phyloP scores from a whole-genome alignment of 2,888 invertebrate genomes.

The Eumerus sabulonum region DNA sequence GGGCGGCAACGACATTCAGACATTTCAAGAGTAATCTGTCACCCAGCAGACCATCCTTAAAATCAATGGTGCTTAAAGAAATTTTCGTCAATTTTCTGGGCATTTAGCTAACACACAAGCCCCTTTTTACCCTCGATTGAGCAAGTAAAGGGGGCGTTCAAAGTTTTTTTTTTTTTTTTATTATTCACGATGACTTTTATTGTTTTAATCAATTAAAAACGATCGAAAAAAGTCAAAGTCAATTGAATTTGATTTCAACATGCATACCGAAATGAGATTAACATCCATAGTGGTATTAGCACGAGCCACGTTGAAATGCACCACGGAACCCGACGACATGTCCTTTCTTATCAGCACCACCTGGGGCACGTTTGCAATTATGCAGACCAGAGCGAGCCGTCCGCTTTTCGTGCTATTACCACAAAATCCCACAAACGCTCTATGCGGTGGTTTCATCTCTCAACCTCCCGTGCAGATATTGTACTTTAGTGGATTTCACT shows the following conservation, averaged over 20 bases:
- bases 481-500: too few relatives aligned
- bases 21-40: background rate
- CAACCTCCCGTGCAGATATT: too few relatives aligned
- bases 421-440: too few relatives aligned
- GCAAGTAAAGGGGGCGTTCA: conserved; percentile 31
- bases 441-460: too few relatives aligned
- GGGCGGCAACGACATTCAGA: conserved; percentile 13
- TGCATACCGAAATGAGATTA: conserved; percentile 19
- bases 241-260: conserved; percentile 45
- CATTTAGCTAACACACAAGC: conserved; percentile 50
- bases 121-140: conserved; percentile 56
- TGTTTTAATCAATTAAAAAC: conserved; percentile 47
- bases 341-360: too few relatives aligned
- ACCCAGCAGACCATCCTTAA: conserved; percentile 37
- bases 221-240: conserved; percentile 37
- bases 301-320: too few relatives aligned
- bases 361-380: too few relatives aligned
- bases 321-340: too few relatives aligned
- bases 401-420: too few relatives aligned
- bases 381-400: too few relatives aligned
- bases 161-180: conserved; percentile 26
- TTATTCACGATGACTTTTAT: conserved; percentile 15
- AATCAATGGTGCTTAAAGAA: conserved; percentile 57
- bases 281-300: conserved; percentile 1
- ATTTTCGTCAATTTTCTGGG: conserved; percentile 60